phyloP scores from a whole-genome alignment of 1,140 invertebrate genomes.

The Euwallacea similis region DNA sequence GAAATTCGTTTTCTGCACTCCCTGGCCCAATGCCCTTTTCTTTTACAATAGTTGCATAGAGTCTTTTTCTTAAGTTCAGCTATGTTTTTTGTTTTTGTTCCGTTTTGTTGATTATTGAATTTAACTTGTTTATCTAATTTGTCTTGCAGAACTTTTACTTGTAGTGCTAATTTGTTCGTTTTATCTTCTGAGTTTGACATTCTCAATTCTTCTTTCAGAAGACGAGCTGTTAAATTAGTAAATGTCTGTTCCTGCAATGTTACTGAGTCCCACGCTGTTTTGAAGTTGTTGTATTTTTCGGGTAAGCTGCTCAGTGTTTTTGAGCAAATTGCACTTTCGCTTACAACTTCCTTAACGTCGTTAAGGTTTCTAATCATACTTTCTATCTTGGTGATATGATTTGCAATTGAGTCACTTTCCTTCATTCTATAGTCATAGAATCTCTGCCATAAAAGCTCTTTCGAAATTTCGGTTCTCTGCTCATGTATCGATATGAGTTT shows the following conservation, averaged over 20 bases:
- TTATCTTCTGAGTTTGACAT: conserved; percentile 2
- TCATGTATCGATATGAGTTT: conserved; percentile 50
- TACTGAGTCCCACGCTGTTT: conserved; percentile 42
- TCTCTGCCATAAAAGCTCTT: conserved; percentile 19
- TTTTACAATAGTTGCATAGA: conserved; percentile 22
- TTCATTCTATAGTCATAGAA: conserved; percentile 25
- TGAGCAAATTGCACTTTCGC: conserved; percentile 32
- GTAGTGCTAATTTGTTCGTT: conserved; percentile 1
- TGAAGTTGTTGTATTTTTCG: conserved; percentile 52
- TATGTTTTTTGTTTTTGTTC: conserved; percentile 6
- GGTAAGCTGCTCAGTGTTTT: conserved; percentile 49
- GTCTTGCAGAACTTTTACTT: conserved; percentile 18
- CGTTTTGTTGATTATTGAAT: conserved; percentile 8
- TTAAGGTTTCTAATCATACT: conserved; percentile 39
- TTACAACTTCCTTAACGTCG: conserved; percentile 38
- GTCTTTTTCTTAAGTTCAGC: conserved; percentile 19
- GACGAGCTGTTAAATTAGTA: conserved; percentile 38
- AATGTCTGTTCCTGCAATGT: conserved; percentile 40
- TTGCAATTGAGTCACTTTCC: conserved; percentile 7
- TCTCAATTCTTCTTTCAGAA: conserved; percentile 42
- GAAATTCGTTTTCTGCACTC: conserved; percentile 23
- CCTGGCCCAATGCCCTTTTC: conserved; percentile 21
- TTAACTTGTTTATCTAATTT: conserved; percentile 15
- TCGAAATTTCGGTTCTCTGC: conserved; percentile 39
- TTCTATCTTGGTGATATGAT: conserved; percentile 24